Percentiles rank a stretch among this genome's conserved stretches.
Conservation (phyloP, 2,113 vertebrate species). For the Cheirogaleus medius region DNA sequence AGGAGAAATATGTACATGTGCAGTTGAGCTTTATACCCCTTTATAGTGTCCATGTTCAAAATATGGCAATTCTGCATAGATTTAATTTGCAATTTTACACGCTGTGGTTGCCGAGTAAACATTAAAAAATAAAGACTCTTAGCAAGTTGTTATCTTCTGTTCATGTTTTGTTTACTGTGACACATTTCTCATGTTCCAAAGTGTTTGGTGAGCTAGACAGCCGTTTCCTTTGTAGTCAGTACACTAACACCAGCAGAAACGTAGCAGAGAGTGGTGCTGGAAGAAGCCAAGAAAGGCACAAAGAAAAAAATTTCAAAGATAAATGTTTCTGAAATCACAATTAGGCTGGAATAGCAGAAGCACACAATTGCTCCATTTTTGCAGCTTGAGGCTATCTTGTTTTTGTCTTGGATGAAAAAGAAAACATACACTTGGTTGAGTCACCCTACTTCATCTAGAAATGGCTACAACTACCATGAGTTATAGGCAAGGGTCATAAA, state of each 20-base stretch:
- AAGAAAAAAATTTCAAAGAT: neutral
- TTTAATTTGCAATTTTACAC: slow-evolving; percentile 41
- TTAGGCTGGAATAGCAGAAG: neutral
- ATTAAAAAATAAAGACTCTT: slow-evolving; percentile 19
- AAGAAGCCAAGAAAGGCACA: neutral
- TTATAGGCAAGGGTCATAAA: neutral
- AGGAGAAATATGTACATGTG: too few relatives aligned
- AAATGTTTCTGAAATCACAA: slow-evolving; percentile 31
- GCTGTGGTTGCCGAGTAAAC: neutral
- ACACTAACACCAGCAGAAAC: neutral
- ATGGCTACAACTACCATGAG: neutral
- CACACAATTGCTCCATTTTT: neutral
- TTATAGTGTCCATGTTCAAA: too few relatives aligned
- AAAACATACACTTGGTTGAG: neutral
- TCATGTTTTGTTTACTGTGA: slow-evolving; percentile 34
- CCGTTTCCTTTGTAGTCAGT: neutral
- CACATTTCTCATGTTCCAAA: neutral
- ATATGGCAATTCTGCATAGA: neutral
- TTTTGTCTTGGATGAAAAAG: neutral
- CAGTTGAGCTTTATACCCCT: too few relatives aligned
- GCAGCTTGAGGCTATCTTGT: neutral
- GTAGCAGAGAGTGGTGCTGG: neutral
- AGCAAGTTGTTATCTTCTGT: neutral
- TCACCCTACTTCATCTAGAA: slow-evolving; percentile 34
- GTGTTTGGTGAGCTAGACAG: neutral